Evolutionary conservation across 2,113 vertebrate genomes (phyloP), one percentile per base, ranked within the genome.

Genomic region (Phaetusa simplex): DNA sequence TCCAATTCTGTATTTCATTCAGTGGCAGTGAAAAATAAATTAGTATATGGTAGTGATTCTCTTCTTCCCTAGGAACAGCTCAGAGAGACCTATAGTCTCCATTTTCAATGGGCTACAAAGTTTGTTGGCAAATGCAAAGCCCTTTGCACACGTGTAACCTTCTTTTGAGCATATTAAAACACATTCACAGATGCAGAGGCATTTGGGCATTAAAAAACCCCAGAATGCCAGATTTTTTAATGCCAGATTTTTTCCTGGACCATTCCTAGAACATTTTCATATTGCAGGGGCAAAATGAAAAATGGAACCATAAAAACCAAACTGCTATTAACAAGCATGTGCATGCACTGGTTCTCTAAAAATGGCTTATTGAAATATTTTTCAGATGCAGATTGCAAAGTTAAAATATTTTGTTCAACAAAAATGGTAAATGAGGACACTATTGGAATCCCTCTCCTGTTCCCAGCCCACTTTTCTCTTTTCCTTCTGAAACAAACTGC

Each of bases 11-110:
- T 29, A 52, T 82, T 95, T 93, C 74, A 73, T 90, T 88, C 74
- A 88, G 70, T 43, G 55, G 42, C 73, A 89, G 50, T 32, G 81
- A 94, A 94, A 95, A 95, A 87, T 87, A 96, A 89, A 93, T 79
- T 38, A 50, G 66, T 86, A 43, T 43, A 67, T n/a, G 64, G 69
- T 12, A 85, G 43, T 4, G 27, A 91, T 62, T 89, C 61, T 86
- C 78, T 88, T 76, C n/a, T 70, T 91, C 18, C 53, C 14, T 12
- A 61, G 43, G 45, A 93, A 79, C 8, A 85, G 40, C 71, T 82
- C 73, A 85, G 30, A 92, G 20, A n/a, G 15, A 91, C 11, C 61
- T 38, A 24, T 0, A 58, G 50, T 61, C 58, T 77, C 82, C 13
- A 43, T 77, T 85, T 85, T 45, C 40, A 91, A 73, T 32, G 14